These are phyloP conservation scores for Sebastiscus tertius DNA, from an alignment of 2,797 vertebrate genomes.

Conservation along the genomic window DNA sequence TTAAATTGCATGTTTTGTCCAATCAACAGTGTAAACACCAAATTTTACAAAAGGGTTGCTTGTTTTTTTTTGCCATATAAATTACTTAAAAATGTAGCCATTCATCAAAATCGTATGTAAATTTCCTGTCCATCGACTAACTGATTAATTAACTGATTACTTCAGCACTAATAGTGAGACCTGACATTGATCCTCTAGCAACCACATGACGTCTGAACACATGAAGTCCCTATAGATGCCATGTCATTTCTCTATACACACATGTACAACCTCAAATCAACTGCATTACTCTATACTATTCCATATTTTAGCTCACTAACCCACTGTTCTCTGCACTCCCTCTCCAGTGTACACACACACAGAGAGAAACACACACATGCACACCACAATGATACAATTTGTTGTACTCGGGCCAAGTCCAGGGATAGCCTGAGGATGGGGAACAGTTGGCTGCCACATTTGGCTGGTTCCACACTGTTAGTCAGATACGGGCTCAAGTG, in stretches of 20 bases:
- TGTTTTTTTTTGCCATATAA: background rate
- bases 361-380: slow-evolving; percentile 22
- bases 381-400: slow-evolving; percentile 61
- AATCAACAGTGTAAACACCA: background rate
- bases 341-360: slow-evolving; percentile 20
- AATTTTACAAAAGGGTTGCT: background rate
- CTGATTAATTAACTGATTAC: background rate
- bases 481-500: slow-evolving; percentile 80
- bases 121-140: background rate
- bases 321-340: slow-evolving; percentile 5
- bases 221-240: background rate
- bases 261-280: background rate
- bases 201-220: background rate
- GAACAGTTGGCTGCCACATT: slow-evolving; percentile 85
- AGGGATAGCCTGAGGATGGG: slow-evolving; percentile 77
- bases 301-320: slow-evolving; percentile 20
- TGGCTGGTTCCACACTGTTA: slow-evolving; percentile 84
- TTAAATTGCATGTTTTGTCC: background rate
- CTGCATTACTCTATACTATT: background rate
- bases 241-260: background rate
- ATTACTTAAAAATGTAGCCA: background rate
- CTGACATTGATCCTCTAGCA: background rate
- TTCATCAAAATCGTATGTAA: background rate
- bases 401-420: slow-evolving; percentile 73
- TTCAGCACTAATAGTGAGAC: background rate